Base-by-base conservation (phyloP, 2,888 invertebrate genomes). In the Pasiphila rectangulata region DNA sequence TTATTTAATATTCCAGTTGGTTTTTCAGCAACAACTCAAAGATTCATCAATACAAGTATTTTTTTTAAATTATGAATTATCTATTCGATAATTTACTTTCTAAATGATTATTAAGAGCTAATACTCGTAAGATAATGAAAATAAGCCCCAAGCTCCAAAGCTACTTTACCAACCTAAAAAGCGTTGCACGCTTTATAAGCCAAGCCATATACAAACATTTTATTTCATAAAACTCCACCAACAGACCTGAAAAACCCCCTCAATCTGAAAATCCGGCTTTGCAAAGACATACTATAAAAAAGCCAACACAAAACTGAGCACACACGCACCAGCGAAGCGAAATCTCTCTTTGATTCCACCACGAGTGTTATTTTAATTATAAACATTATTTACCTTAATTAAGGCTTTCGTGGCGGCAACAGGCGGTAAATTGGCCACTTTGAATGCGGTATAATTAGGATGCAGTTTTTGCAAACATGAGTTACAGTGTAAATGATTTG, bases 341-440 rank as follows among this genome's bases (percentile, higher is more conserved):
- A 75, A 72, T 69, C 74, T 72, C 67, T 72, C 85, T 86, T 87
- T 87, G 84, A 86, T 70, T 73, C 64, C 63, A 61, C 59, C 63
- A 67, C 64, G 70, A 85, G 85, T 80, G 83, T 84, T 85, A 83
- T 87, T 85, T 85, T 86, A 87, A 87, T 88, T 85, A 84, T 86
- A 77, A 85, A 85, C 85, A 84, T 86, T 85, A 86, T 85, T 84
- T 79, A 82, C 82, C 82, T 78, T 86, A 87, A 86, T 86, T 85
- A 86, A 79, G 58, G 75, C 64, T 64, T 76, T 83, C 65, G 67
- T 70, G 67, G 56, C 63, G 62, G 69, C 77, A 77, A 67, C 73
- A 67, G 69, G 72, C 79, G 77, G 76, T 67, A 83, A 83, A 79
- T 79, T 75, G 75, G 71, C 72, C 72, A 72, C 77, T 83, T 83